Conservation (phyloP, 2,888 invertebrate genomes). For the Amphimallon solstitiale region DNA sequence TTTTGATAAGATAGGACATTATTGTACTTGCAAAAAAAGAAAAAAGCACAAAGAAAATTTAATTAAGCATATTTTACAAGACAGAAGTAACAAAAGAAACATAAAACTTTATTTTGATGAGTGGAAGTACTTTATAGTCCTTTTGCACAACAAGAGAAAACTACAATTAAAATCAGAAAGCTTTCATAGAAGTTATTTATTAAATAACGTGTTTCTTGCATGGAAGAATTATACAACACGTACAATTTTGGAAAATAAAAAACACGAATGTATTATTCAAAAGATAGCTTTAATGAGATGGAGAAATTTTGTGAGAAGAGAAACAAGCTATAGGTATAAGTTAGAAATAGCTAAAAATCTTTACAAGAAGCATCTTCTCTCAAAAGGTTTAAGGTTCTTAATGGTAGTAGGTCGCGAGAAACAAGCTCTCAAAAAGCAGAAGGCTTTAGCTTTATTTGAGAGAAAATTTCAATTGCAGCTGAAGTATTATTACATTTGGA, state of each 20-base stretch:
- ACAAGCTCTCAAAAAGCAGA: conserved; percentile 44
- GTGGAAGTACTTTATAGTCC: conserved; percentile 40
- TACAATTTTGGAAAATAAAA: neutral
- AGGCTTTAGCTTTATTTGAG: conserved; percentile 40
- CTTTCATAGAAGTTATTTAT: neutral
- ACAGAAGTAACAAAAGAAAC: conserved; percentile 28
- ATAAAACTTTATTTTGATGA: conserved; percentile 34
- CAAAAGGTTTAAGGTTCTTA: conserved; percentile 48
- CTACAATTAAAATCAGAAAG: neutral
- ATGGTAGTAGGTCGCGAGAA: conserved; percentile 46
- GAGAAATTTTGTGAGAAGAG: conserved; percentile 39
- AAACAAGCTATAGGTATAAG: conserved; percentile 41
- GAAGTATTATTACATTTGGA: conserved; percentile 55
- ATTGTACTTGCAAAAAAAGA: conserved; percentile 2
- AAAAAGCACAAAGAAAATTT: conserved; percentile 12
- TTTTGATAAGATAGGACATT: conserved; percentile 34
- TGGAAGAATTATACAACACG: neutral
- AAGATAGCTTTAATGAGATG: conserved; percentile 35
- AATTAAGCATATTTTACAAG: conserved; percentile 8
- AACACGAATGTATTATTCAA: conserved; percentile 7
- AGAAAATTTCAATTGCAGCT: conserved; percentile 47
- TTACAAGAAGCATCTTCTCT: conserved; percentile 47
- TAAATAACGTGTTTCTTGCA: neutral
- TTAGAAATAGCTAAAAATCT: conserved; percentile 47
- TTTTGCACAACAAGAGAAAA: neutral